Evolutionary conservation across 2,113 vertebrate species (phyloP).

Genomic region (Pterocles burchelli): DNA sequence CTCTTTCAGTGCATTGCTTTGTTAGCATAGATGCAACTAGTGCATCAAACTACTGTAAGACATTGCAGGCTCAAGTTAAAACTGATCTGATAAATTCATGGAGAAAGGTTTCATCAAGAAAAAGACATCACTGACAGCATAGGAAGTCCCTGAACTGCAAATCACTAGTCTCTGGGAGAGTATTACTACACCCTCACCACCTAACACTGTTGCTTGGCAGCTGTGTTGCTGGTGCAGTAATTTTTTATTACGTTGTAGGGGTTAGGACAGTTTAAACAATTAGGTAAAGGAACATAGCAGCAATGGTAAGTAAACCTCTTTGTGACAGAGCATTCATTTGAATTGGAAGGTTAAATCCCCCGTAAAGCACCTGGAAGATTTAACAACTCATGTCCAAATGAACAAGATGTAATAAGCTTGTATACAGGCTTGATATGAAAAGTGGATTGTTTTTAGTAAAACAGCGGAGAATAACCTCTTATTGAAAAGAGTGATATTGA

Average conservation of each 20-base stretch:
- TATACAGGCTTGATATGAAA: slow-evolving; percentile 44
- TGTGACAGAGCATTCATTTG: slow-evolving; percentile 9
- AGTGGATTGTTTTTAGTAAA: slow-evolving; percentile 61
- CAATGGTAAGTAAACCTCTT: not conserved
- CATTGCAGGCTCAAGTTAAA: not conserved
- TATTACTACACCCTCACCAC: not conserved
- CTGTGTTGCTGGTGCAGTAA: not conserved
- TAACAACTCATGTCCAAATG: slow-evolving; percentile 49
- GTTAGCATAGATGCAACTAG: not conserved
- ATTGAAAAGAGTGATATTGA: slow-evolving; percentile 22
- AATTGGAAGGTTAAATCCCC: slow-evolving; percentile 44
- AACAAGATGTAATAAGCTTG: slow-evolving; percentile 52
- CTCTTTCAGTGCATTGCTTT: not conserved
- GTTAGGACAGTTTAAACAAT: slow-evolving; percentile 32
- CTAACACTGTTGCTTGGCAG: not conserved
- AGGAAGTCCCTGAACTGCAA: not conserved
- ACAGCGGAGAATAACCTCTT: slow-evolving; percentile 27
- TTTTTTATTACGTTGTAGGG: not conserved
- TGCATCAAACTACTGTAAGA: not conserved
- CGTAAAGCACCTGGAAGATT: slow-evolving; percentile 49
- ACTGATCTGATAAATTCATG: not conserved
- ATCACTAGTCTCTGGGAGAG: not conserved
- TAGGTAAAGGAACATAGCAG: not conserved
- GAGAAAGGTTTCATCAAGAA: not conserved
- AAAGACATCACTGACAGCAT: not conserved